Evolutionary conservation across 2,113 vertebrate species (phyloP).

Genomic region (Himantopus leucocephalus): DNA sequence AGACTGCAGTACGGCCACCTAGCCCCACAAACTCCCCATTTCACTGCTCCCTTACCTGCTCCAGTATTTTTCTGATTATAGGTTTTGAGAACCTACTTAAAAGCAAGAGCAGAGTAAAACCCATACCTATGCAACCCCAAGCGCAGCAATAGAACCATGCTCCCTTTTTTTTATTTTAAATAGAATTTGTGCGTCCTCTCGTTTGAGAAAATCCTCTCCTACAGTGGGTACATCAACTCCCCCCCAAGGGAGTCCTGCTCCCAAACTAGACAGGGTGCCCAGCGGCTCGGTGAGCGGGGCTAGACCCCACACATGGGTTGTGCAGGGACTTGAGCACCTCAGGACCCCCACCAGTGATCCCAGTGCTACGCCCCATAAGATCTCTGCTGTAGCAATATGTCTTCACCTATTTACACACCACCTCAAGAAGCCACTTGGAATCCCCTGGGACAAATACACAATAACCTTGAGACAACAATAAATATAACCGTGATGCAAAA

Average conservation of each 20-base stretch:
- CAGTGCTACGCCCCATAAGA: accelerated
- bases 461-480: accelerated
- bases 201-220: accelerated
- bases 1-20: accelerated
- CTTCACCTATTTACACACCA: accelerated
- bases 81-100: neutral
- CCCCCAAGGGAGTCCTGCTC: accelerated
- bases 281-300: accelerated
- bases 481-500: accelerated
- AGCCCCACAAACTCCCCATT: accelerated
- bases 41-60: neutral
- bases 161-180: neutral
- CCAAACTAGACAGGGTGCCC: no score
- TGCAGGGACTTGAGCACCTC: neutral
- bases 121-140: neutral
- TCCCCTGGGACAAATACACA: accelerated
- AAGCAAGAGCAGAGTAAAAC: neutral
- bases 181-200: accelerated
- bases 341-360: accelerated
- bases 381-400: accelerated
- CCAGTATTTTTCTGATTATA: accelerated
- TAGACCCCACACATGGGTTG: accelerated
- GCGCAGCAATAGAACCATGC: neutral
- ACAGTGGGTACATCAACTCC: accelerated
- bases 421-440: accelerated